A percentile compares a stretch with the other conserved stretches of the same genome.
Conservation (phyloP, 2,888 invertebrate genomes). For the Drosophila merina region DNA sequence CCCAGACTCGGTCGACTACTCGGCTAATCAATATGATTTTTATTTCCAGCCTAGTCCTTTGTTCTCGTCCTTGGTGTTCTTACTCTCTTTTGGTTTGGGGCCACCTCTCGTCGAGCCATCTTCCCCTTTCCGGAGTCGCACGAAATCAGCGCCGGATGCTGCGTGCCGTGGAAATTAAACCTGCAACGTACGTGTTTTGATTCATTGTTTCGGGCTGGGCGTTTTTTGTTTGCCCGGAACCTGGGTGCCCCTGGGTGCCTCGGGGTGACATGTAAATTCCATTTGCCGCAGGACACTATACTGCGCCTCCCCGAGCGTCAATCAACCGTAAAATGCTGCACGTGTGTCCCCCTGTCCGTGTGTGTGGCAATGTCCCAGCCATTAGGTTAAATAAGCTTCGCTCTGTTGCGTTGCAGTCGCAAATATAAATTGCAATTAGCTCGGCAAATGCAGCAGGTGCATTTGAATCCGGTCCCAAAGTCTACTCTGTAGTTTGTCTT, state of each 20-base stretch:
- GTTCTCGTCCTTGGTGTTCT: slow-evolving; percentile 8
- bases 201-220: slow-evolving; percentile 35
- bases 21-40: slow-evolving; percentile 73
- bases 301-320: slow-evolving; percentile 34
- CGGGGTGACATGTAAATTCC: slow-evolving; percentile 47
- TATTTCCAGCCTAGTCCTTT: slow-evolving; percentile 40
- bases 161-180: slow-evolving; percentile 66
- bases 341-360: slow-evolving; percentile 1
- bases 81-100: neutral
- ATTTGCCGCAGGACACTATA: slow-evolving; percentile 26
- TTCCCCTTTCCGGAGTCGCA: slow-evolving; percentile 1
- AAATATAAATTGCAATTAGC: slow-evolving; percentile 59
- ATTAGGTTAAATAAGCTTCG: slow-evolving; percentile 41
- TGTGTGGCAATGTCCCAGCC: slow-evolving; percentile 21
- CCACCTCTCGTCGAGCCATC: slow-evolving; percentile 7
- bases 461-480: slow-evolving; percentile 36
- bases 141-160: slow-evolving; percentile 72
- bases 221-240: slow-evolving; percentile 22
- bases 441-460: slow-evolving; percentile 47
- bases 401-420: slow-evolving; percentile 35
- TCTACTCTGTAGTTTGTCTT: slow-evolving; percentile 62
- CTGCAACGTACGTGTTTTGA: slow-evolving; percentile 42
- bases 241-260: slow-evolving; percentile 15
- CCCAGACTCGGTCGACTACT: slow-evolving; percentile 47
- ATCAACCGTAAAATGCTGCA: slow-evolving; percentile 41